A percentile compares a stretch with the other conserved stretches of the same genome.
These are phyloP conservation scores for Heloderma charlesbogerti DNA, from an alignment of 2,113 vertebrate species.

Conservation along the genomic window DNA sequence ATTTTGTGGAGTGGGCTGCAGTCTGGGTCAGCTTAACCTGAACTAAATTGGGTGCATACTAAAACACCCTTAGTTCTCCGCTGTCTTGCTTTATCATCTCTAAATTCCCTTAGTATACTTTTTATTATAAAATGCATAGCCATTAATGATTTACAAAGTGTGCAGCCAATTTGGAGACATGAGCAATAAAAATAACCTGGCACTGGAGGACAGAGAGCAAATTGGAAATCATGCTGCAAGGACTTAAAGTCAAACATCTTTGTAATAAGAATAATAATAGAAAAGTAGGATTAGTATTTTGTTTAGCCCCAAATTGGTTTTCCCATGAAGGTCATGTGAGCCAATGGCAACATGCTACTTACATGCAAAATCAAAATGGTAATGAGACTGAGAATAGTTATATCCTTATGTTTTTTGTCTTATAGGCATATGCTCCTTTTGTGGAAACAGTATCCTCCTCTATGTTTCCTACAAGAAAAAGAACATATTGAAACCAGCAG, in stretches of 20 bases:
- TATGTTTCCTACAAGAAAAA: conserved; percentile 83
- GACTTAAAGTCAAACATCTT: neutral
- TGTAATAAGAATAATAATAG: neutral
- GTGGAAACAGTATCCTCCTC: conserved; percentile 80
- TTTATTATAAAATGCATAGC: neutral
- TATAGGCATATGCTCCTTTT: conserved; percentile 80
- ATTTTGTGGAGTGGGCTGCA: neutral
- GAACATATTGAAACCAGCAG: conserved; percentile 81
- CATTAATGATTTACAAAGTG: neutral
- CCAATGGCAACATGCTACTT: neutral
- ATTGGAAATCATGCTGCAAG: neutral
- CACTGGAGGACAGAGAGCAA: neutral
- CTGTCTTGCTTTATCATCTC: neutral
- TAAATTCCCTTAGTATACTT: neutral
- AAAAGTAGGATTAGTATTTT: neutral
- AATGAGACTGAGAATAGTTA: neutral
- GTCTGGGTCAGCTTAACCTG: neutral
- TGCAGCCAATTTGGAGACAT: neutral
- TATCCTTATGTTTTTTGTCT: neutral
- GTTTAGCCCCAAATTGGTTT: neutral
- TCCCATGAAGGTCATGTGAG: neutral
- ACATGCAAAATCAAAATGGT: neutral
- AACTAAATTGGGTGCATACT: neutral
- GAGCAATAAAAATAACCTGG: neutral
- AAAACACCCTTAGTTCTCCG: neutral